Conservation (phyloP, 1,140 invertebrate genomes). For the Kradibia gibbosae region DNA sequence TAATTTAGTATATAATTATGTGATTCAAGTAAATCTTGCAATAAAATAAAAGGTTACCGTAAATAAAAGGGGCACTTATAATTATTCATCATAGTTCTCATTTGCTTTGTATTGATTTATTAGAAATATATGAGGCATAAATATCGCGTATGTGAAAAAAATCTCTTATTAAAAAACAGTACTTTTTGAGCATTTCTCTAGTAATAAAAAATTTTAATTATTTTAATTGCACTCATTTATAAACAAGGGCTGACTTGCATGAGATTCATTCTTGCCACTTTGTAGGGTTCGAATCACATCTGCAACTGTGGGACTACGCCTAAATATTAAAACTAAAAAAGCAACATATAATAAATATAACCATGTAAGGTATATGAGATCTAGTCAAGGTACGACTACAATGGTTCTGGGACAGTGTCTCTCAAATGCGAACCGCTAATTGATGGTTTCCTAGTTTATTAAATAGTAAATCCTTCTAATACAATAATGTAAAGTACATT, state of each 20-base stretch:
- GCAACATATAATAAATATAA: slow-evolving; percentile 57
- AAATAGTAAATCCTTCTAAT: slow-evolving; percentile 38
- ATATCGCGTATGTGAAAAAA: neutral
- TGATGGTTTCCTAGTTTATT: neutral
- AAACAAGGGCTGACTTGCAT: neutral
- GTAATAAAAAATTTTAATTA: slow-evolving; percentile 68
- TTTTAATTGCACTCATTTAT: slow-evolving; percentile 57
- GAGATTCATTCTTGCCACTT: slow-evolving; percentile 3
- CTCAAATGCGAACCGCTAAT: slow-evolving; percentile 54
- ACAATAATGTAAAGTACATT: too few species aligned
- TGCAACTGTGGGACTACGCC: slow-evolving; percentile 60
- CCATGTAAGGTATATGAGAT: slow-evolving; percentile 61
- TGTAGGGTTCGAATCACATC: slow-evolving; percentile 15
- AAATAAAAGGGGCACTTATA: too few species aligned
- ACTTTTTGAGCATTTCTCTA: slow-evolving; percentile 30
- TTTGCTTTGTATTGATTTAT: too few species aligned
- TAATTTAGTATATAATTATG: too few species aligned
- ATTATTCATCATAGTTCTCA: too few species aligned
- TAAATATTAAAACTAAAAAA: slow-evolving; percentile 67
- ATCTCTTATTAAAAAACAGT: slow-evolving; percentile 1
- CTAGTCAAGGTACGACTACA: slow-evolving; percentile 65
- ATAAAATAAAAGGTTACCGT: too few species aligned
- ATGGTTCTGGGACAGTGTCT: slow-evolving; percentile 62
- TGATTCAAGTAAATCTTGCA: too few species aligned
- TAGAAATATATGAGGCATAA: slow-evolving; percentile 44